phyloP scores from a whole-genome alignment of 2,797 vertebrate genomes.

The Lithobates pipiens region DNA sequence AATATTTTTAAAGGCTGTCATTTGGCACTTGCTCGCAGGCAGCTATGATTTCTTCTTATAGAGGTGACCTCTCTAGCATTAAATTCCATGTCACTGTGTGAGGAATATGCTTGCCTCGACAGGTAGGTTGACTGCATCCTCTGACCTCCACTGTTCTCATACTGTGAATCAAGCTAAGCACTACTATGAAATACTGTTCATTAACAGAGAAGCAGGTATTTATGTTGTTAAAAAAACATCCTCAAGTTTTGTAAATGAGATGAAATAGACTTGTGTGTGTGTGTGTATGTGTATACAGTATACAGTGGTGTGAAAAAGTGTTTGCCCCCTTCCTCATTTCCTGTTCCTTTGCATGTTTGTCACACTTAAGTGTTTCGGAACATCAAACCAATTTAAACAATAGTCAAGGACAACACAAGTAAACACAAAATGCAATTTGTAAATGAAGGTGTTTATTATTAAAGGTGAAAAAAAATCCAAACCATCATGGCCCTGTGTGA shows the following conservation, averaged over 20 bases:
- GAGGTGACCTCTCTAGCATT: constrained; percentile 76
- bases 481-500: too few relatives aligned
- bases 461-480: too few relatives aligned
- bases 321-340: too few relatives aligned
- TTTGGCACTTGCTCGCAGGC: constrained; percentile 68
- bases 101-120: constrained; percentile 73
- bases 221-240: constrained; percentile 12
- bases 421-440: too few relatives aligned
- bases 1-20: constrained; percentile 69
- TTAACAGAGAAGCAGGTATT: constrained; percentile 36
- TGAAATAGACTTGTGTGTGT: too few relatives aligned
- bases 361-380: too few relatives aligned
- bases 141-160: constrained; percentile 77
- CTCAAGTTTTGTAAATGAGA: background rate
- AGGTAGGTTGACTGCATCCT: constrained; percentile 76
- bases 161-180: constrained; percentile 69
- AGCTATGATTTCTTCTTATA: constrained; percentile 71
- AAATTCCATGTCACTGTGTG: constrained; percentile 71
- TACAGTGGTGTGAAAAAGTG: too few relatives aligned
- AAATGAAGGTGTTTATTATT: too few relatives aligned
- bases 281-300: too few relatives aligned
- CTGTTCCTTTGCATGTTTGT: too few relatives aligned
- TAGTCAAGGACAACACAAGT: too few relatives aligned
- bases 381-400: too few relatives aligned
- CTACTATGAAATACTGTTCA: constrained; percentile 69